Conservation (phyloP, 2,113 vertebrate genomes). For the Cairina moschata region DNA sequence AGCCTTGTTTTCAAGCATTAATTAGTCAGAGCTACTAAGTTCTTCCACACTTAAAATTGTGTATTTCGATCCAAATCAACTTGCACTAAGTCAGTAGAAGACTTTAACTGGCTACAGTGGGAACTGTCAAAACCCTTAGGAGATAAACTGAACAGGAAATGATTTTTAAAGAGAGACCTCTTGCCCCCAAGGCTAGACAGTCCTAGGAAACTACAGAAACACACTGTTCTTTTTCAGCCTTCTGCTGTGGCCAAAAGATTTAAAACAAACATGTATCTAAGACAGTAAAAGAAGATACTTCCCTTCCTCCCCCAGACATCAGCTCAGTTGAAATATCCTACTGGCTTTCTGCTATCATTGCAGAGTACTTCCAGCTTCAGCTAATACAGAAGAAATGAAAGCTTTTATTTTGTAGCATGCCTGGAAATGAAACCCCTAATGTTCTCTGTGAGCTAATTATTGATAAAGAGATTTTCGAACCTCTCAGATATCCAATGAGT, state of each 20-base stretch:
- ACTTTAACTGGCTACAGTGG: background rate
- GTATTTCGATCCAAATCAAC: background rate
- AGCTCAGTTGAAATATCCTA: background rate
- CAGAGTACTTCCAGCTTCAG: background rate
- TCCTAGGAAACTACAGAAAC: slow-evolving; percentile 40
- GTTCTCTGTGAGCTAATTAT: background rate
- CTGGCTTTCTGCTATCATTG: background rate
- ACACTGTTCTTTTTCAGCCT: slow-evolving; percentile 27
- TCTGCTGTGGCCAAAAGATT: background rate
- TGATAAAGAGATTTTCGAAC: background rate
- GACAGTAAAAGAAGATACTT: background rate
- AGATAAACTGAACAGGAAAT: slow-evolving; percentile 20
- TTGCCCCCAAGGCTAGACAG: background rate
- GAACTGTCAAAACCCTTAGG: background rate
- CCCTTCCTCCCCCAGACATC: background rate
- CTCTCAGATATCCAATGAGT: background rate
- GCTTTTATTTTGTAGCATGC: background rate
- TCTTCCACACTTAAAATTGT: background rate
- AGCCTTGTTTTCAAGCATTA: background rate
- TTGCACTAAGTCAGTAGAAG: background rate
- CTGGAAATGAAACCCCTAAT: background rate
- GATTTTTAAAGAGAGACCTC: slow-evolving; percentile 7
- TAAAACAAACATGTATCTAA: slow-evolving; percentile 7
- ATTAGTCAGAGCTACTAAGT: background rate
- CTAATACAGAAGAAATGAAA: background rate